Evolutionary conservation across 2,888 invertebrate genomes (phyloP), one percentile per base, ranked within the genome.

Genomic region (Patella depressa): DNA sequence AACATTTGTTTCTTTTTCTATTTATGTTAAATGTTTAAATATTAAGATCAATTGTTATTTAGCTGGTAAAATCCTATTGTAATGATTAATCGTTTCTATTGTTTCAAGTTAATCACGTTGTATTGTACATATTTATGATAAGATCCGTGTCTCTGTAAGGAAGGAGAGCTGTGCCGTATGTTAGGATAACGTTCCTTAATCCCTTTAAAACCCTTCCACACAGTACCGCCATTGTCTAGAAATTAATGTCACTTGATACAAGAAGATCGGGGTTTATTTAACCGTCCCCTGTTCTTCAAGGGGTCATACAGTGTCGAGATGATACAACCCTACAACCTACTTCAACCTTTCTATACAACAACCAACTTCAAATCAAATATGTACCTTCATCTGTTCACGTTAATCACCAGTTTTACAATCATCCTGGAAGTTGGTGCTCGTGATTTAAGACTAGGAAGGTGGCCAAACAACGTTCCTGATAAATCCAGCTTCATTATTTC

Each of bases 271-370:
- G 17, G 65, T 65, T 24, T 65, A 65, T 65, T 19, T 65, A 65
- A 65, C 7, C 65, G n/a, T n/a, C 24, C 11, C 65, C 24, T n/a
- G n/a, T 19, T 65, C 65, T 65, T 24, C n/a, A 65, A n/a, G 24
- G 24, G 65, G 65, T 65, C 65, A 65, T 65, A 65, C 34, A 34
- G 34, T 34, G 34, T 34, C 34, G 34, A 34, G 34, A 34, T 34
- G 34, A 65, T 24, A 65, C 65, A 65, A 65, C 65, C 65, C n/a
- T 65, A 65, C 65, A n/a, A 11, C 24, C 24, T 65, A n/a, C 65
- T 19, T 5, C 65, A 65, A 65, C 19, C 65, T 12, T 24, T 65
- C 24, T n/a, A 65, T n/a, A 65, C n/a, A 65, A 24, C n/a, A 19
- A 65, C 65, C n/a, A 65, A 24, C 65, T 14, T 19, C 24, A 65